Evolutionary conservation across 2,797 vertebrate species (phyloP).

Genomic region (Pseudochirops cupreus): DNA sequence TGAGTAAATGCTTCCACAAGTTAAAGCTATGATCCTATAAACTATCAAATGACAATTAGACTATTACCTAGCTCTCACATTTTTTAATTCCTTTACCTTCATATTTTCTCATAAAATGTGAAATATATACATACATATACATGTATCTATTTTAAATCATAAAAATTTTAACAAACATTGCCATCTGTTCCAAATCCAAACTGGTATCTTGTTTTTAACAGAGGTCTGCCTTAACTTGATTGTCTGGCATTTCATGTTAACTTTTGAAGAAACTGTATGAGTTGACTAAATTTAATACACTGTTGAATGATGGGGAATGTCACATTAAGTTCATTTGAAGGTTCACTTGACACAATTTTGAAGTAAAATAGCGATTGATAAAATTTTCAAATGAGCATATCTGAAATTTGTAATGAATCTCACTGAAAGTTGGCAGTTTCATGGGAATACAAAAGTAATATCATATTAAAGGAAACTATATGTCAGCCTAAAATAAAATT

Average conservation of each 20-base stretch:
- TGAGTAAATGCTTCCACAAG: neutral
- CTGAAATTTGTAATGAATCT: neutral
- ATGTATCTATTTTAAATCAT: neutral
- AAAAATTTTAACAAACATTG: neutral
- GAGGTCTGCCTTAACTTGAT: neutral
- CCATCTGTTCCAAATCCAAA: neutral
- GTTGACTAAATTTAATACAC: neutral
- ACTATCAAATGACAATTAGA: constrained; percentile 10
- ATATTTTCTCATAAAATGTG: neutral
- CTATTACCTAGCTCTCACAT: neutral
- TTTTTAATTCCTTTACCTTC: neutral
- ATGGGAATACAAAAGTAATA: neutral
- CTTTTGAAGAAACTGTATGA: neutral
- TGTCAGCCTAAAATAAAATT: neutral
- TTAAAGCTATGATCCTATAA: neutral
- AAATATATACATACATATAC: neutral
- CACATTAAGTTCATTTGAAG: neutral
- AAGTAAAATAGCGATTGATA: neutral
- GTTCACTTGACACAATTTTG: neutral
- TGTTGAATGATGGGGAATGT: neutral
- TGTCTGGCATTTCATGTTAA: neutral
- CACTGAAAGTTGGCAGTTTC: neutral
- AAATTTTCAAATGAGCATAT: neutral
- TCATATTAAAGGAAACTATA: constrained; percentile 16
- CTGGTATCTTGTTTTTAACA: neutral